Percentiles rank a stretch among this genome's conserved stretches.
These are phyloP conservation scores for Lucifuga dentata DNA, from an alignment of 2,113 vertebrate genomes.

Conservation along the genomic window DNA sequence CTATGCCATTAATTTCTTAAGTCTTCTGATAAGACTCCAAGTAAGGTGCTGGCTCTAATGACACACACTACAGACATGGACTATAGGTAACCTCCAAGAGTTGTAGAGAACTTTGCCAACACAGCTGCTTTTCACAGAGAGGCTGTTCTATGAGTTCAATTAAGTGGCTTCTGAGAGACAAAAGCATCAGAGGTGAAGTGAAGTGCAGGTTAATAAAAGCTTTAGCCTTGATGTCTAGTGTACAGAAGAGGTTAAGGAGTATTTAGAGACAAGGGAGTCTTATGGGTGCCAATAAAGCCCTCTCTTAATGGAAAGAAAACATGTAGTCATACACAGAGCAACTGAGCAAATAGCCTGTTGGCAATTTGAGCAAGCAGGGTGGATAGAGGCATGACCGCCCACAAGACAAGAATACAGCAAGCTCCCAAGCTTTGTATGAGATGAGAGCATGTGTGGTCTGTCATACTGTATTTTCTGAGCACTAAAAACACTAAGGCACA, in stretches of 20 bases:
- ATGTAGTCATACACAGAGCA: slow-evolving; percentile 16
- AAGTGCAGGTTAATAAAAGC: slow-evolving; percentile 33
- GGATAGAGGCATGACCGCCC: slow-evolving; percentile 38
- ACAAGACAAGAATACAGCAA: slow-evolving; percentile 7
- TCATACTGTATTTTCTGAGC: not conserved
- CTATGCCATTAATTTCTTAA: slow-evolving; percentile 64
- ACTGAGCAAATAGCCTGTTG: slow-evolving; percentile 28
- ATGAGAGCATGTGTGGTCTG: not conserved
- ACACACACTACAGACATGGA: slow-evolving; percentile 29
- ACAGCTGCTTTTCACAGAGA: not conserved
- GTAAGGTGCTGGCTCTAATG: slow-evolving; percentile 45
- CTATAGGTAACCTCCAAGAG: not conserved
- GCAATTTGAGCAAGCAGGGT: slow-evolving; percentile 28
- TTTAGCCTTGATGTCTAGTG: not conserved
- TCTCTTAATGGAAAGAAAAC: slow-evolving; percentile 44
- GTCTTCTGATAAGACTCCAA: slow-evolving; percentile 52
- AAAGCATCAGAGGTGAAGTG: slow-evolving; percentile 27
- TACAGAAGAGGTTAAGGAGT: slow-evolving; percentile 24
- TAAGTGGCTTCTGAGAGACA: slow-evolving; percentile 35
- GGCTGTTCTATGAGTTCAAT: slow-evolving; percentile 23
- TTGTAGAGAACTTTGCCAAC: not conserved
- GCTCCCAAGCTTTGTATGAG: not conserved
- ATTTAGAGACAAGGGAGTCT: slow-evolving; percentile 17
- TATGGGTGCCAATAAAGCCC: too few species aligned
- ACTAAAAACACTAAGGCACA: not conserved